Conservation (phyloP, 1,140 invertebrate species). For the Zaprionus camerounensis region DNA sequence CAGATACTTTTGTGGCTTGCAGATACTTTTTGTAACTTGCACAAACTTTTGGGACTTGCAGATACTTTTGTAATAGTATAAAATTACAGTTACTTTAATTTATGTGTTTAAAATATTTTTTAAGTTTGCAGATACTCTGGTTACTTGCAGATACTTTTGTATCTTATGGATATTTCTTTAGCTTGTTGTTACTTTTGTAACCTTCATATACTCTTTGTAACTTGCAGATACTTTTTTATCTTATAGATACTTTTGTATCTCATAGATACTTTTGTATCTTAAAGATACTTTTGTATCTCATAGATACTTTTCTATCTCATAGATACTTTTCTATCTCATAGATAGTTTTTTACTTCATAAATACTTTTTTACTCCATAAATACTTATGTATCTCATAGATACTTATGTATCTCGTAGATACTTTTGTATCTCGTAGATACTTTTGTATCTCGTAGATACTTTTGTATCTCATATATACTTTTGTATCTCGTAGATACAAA, state of each 20-base stretch:
- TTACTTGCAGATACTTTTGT: neutral
- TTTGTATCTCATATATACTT: neutral
- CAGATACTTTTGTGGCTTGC: conserved; percentile 23
- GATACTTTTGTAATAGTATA: neutral
- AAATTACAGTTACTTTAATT: neutral
- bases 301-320: neutral
- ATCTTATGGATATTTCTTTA: conserved; percentile 36
- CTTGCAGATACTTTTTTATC: conserved; percentile 12
- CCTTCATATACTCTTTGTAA: conserved; percentile 45
- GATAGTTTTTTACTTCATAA: neutral
- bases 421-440: neutral
- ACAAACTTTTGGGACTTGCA: neutral
- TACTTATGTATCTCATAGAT: neutral
- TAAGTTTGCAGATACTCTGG: neutral
- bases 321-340: neutral
- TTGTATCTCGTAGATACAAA: neutral
- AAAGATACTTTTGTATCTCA: conserved; percentile 39
- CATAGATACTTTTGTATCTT: conserved; percentile 9
- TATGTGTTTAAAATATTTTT: too few relatives aligned
- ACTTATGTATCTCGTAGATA: neutral
- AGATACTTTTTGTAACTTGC: conserved; percentile 52
- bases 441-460: neutral
- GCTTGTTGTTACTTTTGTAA: conserved; percentile 1
- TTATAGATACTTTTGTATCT: neutral
- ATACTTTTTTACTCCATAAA: neutral